Evolutionary conservation across 2,113 vertebrate species (phyloP), one percentile per base, ranked within the genome.

Genomic region (Mellivora capensis): DNA sequence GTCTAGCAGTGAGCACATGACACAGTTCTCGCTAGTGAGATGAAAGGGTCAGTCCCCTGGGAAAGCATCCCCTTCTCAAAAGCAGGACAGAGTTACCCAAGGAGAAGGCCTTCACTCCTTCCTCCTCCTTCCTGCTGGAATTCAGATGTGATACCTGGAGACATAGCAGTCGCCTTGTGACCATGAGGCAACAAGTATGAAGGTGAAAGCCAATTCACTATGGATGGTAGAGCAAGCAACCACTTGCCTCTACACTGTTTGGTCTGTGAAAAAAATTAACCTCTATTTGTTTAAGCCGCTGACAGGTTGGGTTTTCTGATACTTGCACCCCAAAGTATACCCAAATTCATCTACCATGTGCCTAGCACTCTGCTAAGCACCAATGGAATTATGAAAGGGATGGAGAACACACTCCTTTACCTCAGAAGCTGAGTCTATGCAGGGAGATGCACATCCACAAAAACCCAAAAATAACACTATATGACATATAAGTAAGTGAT

Each of bases 311-410:
- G 17, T 84, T 97, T 87, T 79, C 67, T 87, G 67, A 95, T 61
- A 67, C 34, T 79, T 85, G 27, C 13, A 89, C 23, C 34, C 72
- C 44, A 81, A 83, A 87, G 39, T 31, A 74, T 54, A 87, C 12
- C 39, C 29, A 76, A 62, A 10, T 88, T 9, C 37, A 87, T 42
- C 23, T 91, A 83, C 31, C 39, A 69, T 42, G 34, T 74, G 27
- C 59, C 9, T 90, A 86, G 44, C 29, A 69, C 62, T 91, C 90
- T 62, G 25, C 20, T 81, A 80, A 95, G 34, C 29, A 93, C 20
- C 69, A 85, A 74, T 74, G 14, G 94, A 61, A 31, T 93, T 62
- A 85, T 49, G 54, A 87, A 96, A 88, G n/a, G 88, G 91, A 72
- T 76, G 17, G 57, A 62, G 87, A 93, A 31, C 18, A 81, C 14